These are phyloP conservation scores for Strigamia maritima DNA, from an alignment of 2,888 invertebrate genomes.

Conservation along the genomic window DNA sequence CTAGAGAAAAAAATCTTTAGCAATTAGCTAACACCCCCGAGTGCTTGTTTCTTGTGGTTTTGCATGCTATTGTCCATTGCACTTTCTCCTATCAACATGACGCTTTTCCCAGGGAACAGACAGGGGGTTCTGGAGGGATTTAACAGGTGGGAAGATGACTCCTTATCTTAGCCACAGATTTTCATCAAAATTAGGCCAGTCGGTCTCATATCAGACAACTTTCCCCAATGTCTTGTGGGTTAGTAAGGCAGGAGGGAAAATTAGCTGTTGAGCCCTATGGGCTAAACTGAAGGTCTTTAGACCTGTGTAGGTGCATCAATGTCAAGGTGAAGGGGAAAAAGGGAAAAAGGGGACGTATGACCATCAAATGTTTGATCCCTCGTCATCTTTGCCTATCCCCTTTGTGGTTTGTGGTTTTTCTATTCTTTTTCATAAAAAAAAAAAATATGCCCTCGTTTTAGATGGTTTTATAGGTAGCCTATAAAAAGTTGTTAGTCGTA, in stretches of 20 bases:
- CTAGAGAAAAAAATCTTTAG: neutral
- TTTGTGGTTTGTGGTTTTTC: neutral
- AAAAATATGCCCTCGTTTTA: neutral
- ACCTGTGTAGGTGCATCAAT: neutral
- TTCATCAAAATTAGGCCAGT: conserved; percentile 1
- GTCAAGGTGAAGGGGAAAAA: neutral
- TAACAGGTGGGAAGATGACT: conserved; percentile 1
- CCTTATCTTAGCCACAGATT: conserved; percentile 20
- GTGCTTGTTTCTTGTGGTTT: neutral
- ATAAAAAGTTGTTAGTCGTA: neutral
- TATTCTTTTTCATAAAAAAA: conserved; percentile 1
- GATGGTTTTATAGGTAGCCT: neutral
- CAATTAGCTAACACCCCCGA: neutral
- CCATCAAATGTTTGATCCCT: conserved; percentile 1
- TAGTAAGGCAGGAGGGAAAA: conserved; percentile 5
- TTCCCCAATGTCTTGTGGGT: conserved; percentile 7
- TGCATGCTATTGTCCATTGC: neutral
- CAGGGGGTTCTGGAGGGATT: neutral
- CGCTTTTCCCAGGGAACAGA: neutral
- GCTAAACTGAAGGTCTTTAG: conserved; percentile 13
- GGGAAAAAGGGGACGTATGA: neutral
- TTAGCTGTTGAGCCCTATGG: conserved; percentile 6
- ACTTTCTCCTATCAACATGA: neutral
- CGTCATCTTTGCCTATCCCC: neutral
- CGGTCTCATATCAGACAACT: conserved; percentile 20